phyloP scores from a whole-genome alignment of 2,113 vertebrate genomes.

The Hystrix brachyura region DNA sequence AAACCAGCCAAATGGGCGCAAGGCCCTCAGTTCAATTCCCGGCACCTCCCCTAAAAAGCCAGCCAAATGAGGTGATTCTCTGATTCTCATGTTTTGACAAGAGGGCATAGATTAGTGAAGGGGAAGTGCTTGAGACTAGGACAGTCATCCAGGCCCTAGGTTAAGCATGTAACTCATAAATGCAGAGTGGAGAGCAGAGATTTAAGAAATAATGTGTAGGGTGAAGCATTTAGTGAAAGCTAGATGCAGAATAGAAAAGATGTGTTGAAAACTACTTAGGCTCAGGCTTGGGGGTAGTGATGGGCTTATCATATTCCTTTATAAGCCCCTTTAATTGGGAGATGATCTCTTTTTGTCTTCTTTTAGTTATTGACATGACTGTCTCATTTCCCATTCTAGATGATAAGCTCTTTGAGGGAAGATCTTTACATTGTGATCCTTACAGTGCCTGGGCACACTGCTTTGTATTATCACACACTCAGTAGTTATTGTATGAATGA shows the following conservation, averaged over 20 bases:
- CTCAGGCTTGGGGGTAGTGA: background rate
- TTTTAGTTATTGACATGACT: slow-evolving; percentile 1
- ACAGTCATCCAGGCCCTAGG: background rate
- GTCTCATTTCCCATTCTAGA: slow-evolving; percentile 19
- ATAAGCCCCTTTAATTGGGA: background rate
- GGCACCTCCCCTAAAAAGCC: background rate
- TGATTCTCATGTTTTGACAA: slow-evolving; percentile 27
- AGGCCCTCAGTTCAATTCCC: too few relatives aligned
- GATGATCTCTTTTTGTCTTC: slow-evolving; percentile 31
- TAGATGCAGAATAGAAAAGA: slow-evolving; percentile 2
- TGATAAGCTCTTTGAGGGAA: background rate
- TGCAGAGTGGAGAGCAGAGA: slow-evolving; percentile 15
- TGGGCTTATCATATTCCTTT: background rate
- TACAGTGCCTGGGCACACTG: background rate
- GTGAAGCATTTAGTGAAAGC: slow-evolving; percentile 9
- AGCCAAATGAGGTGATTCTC: background rate
- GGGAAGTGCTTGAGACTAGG: background rate
- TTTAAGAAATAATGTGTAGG: slow-evolving; percentile 21
- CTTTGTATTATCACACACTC: background rate
- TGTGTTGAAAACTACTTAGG: slow-evolving; percentile 28
- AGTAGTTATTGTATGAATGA: background rate
- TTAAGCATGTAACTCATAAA: background rate
- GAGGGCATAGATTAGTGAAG: background rate
- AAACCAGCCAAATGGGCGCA: background rate
- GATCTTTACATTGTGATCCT: background rate